phyloP scores from a whole-genome alignment of 2,113 vertebrate species.

The Corythornis vintsioides region DNA sequence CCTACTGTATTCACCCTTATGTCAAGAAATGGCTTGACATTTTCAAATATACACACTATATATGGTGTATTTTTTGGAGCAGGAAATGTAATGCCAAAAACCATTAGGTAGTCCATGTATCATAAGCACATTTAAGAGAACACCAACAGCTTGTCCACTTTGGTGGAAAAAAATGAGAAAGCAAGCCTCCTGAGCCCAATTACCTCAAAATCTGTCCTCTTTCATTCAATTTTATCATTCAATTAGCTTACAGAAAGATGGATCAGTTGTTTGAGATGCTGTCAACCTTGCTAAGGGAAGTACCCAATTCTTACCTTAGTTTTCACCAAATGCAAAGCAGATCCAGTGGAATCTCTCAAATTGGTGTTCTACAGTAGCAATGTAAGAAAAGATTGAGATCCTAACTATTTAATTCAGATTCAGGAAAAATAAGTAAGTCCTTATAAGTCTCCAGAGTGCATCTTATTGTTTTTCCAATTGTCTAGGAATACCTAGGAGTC shows the following conservation, averaged over 20 bases:
- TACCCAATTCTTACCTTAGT: background rate
- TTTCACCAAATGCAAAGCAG: background rate
- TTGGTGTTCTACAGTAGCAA: background rate
- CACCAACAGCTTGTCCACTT: constrained; percentile 31
- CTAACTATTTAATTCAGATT: background rate
- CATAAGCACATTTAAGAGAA: constrained; percentile 39
- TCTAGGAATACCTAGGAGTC: background rate
- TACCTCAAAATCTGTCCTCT: constrained; percentile 48
- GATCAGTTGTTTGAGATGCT: background rate
- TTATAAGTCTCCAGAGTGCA: background rate
- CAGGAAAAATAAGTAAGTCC: background rate
- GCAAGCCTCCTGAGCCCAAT: constrained; percentile 50
- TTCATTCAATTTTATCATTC: constrained; percentile 40
- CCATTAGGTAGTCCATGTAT: background rate
- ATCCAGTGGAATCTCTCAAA: background rate
- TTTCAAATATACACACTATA: background rate
- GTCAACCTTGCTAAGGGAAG: background rate
- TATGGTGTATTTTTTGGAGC: background rate
- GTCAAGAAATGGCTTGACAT: background rate
- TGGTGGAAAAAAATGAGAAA: background rate
- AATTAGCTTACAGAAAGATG: background rate
- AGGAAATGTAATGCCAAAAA: background rate
- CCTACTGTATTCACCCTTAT: background rate
- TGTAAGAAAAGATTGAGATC: background rate
- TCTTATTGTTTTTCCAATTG: background rate